Conservation (phyloP, 2,113 vertebrate species). For the Heterotilapia buettikoferi region DNA sequence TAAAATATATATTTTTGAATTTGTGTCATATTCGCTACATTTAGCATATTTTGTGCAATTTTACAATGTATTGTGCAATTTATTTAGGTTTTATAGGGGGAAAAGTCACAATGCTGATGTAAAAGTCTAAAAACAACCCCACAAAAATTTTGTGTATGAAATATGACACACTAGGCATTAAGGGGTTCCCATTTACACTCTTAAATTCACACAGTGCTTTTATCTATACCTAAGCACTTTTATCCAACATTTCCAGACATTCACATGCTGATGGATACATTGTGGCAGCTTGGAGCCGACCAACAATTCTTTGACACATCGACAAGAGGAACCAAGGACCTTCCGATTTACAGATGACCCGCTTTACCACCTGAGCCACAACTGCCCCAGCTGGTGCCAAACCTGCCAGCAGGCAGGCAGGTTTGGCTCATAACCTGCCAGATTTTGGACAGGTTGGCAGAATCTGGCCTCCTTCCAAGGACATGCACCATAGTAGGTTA, state of each 20-base stretch:
- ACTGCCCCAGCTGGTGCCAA: not conserved
- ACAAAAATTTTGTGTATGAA: not conserved
- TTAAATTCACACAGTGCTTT: not conserved
- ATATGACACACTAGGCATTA: not conserved
- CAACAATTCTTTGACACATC: not conserved
- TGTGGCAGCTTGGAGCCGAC: not conserved
- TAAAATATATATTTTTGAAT: not conserved
- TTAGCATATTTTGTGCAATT: not conserved
- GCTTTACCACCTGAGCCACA: not conserved
- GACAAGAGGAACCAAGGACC: not conserved
- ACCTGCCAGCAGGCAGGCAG: not conserved
- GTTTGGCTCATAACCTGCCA: not conserved
- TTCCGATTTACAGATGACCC: not conserved
- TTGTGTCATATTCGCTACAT: not conserved
- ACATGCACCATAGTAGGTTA: not conserved
- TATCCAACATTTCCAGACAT: not conserved
- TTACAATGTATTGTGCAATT: not conserved
- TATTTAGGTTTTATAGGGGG: not conserved
- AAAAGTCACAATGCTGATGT: not conserved
- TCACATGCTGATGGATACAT: not conserved
- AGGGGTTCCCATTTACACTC: not conserved
- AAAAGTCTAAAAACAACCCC: not conserved
- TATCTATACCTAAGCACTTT: not conserved
- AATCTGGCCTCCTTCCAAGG: not conserved
- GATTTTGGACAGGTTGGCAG: not conserved